A percentile compares a stretch with the other conserved stretches of the same genome.
Conservation (phyloP, 1,140 invertebrate species). For the Papilio aristodemus region DNA sequence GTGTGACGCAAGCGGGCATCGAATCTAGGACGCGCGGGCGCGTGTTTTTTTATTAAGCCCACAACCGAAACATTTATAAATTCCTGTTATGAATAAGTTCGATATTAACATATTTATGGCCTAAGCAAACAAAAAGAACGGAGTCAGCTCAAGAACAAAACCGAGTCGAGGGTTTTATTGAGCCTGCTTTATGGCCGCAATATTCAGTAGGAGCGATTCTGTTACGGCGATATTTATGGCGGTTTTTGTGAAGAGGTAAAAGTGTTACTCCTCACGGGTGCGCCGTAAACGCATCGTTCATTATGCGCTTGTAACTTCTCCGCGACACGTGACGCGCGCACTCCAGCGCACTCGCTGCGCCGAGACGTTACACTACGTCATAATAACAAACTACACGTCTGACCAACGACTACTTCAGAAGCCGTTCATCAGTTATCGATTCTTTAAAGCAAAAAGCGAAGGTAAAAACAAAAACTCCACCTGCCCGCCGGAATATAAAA, state of each 20-base stretch:
- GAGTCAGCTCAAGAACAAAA: conserved; percentile 34
- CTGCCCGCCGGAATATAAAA: conserved; percentile 58
- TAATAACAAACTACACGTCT: conserved; percentile 75
- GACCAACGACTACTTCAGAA: conserved; percentile 74
- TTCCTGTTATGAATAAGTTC: conserved; percentile 71
- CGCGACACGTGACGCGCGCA: background rate
- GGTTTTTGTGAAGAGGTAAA: conserved; percentile 66
- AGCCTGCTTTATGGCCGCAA: conserved; percentile 65
- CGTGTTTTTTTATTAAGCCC: conserved; percentile 37
- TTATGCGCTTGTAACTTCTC: conserved; percentile 42
- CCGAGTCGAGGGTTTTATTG: conserved; percentile 53
- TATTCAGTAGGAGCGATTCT: conserved; percentile 74
- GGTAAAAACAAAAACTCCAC: conserved; percentile 59
- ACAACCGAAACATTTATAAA: conserved; percentile 58
- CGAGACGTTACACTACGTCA: conserved; percentile 36
- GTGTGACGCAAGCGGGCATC: background rate
- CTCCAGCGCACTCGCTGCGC: no score
- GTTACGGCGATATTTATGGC: conserved; percentile 72
- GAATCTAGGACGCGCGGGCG: conserved; percentile 5
- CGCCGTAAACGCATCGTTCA: conserved; percentile 71
- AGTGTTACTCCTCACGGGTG: conserved; percentile 65
- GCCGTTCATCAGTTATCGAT: conserved; percentile 47
- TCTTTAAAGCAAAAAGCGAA: conserved; percentile 49
- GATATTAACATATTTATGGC: conserved; percentile 73
- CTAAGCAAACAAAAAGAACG: conserved; percentile 61